These are phyloP conservation scores for Agrilus biguttatus DNA, from an alignment of 2,888 invertebrate genomes.

Conservation along the genomic window DNA sequence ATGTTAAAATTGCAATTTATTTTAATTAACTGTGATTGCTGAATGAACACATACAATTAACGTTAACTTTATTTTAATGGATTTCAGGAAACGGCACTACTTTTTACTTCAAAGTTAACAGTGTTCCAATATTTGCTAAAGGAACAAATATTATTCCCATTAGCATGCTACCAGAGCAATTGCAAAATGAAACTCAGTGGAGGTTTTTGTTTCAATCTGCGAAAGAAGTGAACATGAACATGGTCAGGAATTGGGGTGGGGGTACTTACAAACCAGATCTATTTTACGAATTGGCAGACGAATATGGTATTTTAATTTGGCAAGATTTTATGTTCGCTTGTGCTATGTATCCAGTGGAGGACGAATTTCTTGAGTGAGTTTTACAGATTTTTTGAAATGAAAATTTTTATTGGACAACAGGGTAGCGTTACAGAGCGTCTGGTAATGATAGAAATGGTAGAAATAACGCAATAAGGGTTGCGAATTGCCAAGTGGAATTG, in stretches of 20 bases:
- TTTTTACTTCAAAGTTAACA: constrained; percentile 77
- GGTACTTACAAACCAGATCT: constrained; percentile 84
- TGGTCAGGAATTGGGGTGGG: constrained; percentile 96
- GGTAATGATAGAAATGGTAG: too few relatives aligned
- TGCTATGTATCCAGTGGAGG: constrained; percentile 75
- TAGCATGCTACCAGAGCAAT: constrained; percentile 66
- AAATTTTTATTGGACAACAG: not conserved
- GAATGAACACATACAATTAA: not conserved
- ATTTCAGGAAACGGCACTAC: constrained; percentile 41
- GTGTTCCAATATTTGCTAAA: constrained; percentile 76
- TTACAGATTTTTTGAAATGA: not conserved
- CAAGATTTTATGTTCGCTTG: constrained; percentile 98
- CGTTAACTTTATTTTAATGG: not conserved
- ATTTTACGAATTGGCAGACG: constrained; percentile 80
- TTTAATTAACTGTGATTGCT: too few relatives aligned
- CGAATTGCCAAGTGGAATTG: too few relatives aligned
- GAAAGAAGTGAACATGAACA: constrained; percentile 72
- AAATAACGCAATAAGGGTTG: too few relatives aligned
- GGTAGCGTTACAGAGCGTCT: too few relatives aligned
- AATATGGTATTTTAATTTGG: constrained; percentile 87
- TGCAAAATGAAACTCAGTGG: constrained; percentile 42
- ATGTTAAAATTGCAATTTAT: too few relatives aligned
- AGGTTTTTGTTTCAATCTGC: constrained; percentile 52
- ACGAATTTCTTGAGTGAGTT: constrained; percentile 49
- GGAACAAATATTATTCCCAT: constrained; percentile 91